Base-by-base conservation (phyloP, 2,113 vertebrate genomes). In the Polypterus senegalus region DNA sequence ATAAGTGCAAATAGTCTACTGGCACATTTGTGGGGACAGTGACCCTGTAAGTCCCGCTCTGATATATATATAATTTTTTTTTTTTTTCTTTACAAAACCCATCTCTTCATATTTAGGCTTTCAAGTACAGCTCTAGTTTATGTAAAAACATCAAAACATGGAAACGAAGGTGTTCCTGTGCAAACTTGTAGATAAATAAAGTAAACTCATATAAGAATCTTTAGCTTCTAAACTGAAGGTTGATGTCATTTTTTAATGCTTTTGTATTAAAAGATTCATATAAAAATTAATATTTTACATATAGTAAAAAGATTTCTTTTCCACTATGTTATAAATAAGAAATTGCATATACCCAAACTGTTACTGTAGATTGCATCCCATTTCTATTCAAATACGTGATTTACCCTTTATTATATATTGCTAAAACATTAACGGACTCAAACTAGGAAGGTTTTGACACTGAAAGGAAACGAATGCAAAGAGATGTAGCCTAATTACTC, bases 21-120 rank as follows among this genome's bases (percentile, higher is more conserved):
- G 96, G 96, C 94, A 98, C 94, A 86, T 91, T 81, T 89, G 91
- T 93, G 93, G 92, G 93, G 91, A 95, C 93, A 94, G 90, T 93
- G 91, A 97, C 96, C 96, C 96, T 98, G 96, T 98, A 93, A 91
- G 92, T 97, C 94, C 94, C 87, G 91, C 93, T 92, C 89, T 94
- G 93, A 91, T 95, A 93, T 92, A 94, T 92, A 91, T 95, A 93
- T 92, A 94, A 92, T 95, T 95, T 96, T 94, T 96, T 91, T 94
- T 88, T 82, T 76, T 70, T 76, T 79, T 92, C 94, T 97, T 93
- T 94, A 93, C 89, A 95, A 96, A 94, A 93, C 79, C 88, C 88
- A 90, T 88, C 81, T 83, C 83, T 82, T 80, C 84, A 73, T 66
- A 81, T 82, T 86, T 84, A 89, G 90, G 91, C 88, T 90, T 86